Evolutionary conservation across 2,888 invertebrate species (phyloP), one percentile per base, ranked within the genome.

Genomic region (Tryphoninae sp.): DNA sequence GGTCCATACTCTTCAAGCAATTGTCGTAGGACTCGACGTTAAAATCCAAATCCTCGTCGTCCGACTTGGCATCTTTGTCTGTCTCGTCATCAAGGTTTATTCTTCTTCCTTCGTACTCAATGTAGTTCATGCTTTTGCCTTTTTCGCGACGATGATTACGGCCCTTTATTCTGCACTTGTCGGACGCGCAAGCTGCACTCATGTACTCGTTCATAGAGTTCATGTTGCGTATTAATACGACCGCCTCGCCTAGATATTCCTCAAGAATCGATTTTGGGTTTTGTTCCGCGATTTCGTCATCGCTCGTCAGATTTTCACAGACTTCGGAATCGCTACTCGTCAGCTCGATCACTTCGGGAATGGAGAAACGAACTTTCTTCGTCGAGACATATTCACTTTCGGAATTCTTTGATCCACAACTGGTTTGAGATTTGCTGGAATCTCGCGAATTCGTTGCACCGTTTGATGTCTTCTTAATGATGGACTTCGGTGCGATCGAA

Each of bases 131-230:
- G 64, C 81, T 61, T 71, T 78, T 65, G 61, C 33, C 45, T 26
- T 67, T 71, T 49, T 23, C 69, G 2, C 75, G 67, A 76, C 72
- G 72, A 76, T 72, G 69, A 65, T 76, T 62, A 6, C 67, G 67
- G 19, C 49, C 49, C 2, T 64, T 65, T 9, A 40, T 67, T 23
- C 68, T 45, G 23, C 23, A 81, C 79, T 85, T 86, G 3, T 86
- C 84, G 23, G 84, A 80, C 75, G 69, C 73, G 13, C 80, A 81
- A 19, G 79, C 72, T 26, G 84, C 85, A 85, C 81, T 89, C 80
- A 86, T 86, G 84, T 86, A 89, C 83, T 89, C 88, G 83, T 87
- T 89, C 75, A 88, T 86, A 78, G 87, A 86, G 85, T 89, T 89
- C 83, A 89, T 85, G 83, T 90, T 89, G 83, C 88, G 86, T 86